Percentiles rank a stretch among this genome's conserved stretches.
phyloP scores from a whole-genome alignment of 1,140 invertebrate species.

The Drosophila navojoa region DNA sequence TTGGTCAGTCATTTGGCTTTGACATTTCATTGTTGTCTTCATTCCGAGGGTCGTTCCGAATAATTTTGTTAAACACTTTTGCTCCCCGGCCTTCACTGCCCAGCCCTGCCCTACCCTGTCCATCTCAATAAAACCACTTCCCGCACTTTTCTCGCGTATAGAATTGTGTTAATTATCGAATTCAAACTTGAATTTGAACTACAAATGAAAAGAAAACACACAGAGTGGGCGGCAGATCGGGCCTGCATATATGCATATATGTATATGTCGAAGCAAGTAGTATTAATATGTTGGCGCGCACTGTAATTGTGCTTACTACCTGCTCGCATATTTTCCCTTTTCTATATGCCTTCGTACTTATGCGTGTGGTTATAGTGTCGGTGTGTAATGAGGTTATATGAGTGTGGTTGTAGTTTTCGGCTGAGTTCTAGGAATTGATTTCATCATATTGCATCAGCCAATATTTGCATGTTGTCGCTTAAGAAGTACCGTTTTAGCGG shows the following conservation, averaged over 20 bases:
- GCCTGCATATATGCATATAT: constrained; percentile 5
- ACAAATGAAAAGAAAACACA: constrained; percentile 7
- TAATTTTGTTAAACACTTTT: constrained; percentile 13
- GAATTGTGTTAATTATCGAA: constrained; percentile 21
- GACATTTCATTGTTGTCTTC: constrained; percentile 74
- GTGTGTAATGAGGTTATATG: no score
- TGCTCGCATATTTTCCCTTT: no score
- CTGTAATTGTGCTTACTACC: no score
- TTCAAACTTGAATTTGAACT: background rate
- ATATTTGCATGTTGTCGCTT: no score
- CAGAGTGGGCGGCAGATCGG: background rate
- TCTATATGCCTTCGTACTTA: no score
- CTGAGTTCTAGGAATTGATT: no score
- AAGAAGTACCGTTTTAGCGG: no score
- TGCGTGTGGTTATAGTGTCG: no score
- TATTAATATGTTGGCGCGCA: no score
- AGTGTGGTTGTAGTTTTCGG: no score
- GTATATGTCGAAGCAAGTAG: no score
- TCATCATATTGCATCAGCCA: no score
- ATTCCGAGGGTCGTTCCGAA: constrained; percentile 49
- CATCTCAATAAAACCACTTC: background rate
- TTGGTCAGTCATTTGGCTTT: constrained; percentile 76
- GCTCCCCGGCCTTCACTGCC: background rate
- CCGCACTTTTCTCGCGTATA: background rate
- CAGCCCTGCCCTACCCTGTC: background rate